A percentile compares a stretch with the other conserved stretches of the same genome.
phyloP scores from a whole-genome alignment of 2,888 invertebrate species.

The Phengaris alcon region DNA sequence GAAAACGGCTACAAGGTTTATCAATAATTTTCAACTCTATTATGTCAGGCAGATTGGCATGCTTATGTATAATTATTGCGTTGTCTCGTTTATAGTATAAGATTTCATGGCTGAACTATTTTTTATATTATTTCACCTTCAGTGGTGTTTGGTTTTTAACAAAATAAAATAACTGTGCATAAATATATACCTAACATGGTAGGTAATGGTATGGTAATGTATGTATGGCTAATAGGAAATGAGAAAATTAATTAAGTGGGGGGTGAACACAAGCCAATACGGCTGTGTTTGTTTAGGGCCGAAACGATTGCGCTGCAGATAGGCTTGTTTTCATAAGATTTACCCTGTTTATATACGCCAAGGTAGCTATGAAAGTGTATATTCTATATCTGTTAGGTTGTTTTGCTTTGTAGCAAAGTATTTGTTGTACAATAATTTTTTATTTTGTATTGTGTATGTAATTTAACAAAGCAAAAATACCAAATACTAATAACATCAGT shows the following conservation, averaged over 20 bases:
- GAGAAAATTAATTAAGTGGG: slow-evolving; percentile 74
- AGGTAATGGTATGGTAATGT: too few species aligned
- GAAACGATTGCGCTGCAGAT: slow-evolving; percentile 41
- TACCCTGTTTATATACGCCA: slow-evolving; percentile 19
- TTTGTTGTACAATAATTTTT: background rate
- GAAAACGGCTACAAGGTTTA: too few species aligned
- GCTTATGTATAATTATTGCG: too few species aligned
- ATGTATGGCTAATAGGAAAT: slow-evolving; percentile 62
- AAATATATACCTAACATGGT: slow-evolving; percentile 23
- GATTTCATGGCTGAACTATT: too few species aligned
- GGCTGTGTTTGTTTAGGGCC: slow-evolving; percentile 63
- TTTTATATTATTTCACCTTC: too few species aligned
- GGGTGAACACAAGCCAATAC: slow-evolving; percentile 59
- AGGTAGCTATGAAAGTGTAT: slow-evolving; percentile 7
- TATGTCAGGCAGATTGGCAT: too few species aligned
- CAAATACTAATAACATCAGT: background rate
- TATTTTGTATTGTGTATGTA: background rate
- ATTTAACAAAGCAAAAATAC: background rate
- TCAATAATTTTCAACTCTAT: too few species aligned
- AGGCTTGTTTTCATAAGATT: slow-evolving; percentile 35
- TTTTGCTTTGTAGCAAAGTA: background rate
- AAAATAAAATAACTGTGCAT: background rate
- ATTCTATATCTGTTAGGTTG: background rate
- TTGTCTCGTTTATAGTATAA: too few species aligned
- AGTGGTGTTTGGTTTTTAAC: too few species aligned